Percentiles rank a stretch among this genome's conserved stretches.
phyloP scores from a whole-genome alignment of 2,113 vertebrate genomes.

The Hippocampus barbouri region DNA sequence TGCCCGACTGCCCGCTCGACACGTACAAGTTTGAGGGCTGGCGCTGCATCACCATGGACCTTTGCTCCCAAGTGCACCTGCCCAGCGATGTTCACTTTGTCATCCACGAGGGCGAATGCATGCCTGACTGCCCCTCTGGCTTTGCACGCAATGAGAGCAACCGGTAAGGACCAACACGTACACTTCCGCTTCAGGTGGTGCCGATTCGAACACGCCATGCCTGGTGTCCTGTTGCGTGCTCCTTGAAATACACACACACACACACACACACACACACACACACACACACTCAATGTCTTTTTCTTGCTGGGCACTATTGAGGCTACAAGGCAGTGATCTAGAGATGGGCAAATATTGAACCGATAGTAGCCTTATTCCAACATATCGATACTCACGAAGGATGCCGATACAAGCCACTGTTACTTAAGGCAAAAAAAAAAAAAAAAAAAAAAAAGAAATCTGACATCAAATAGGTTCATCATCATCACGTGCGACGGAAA shows the following conservation, averaged over 20 bases:
- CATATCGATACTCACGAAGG: too few species aligned
- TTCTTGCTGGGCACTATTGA: too few species aligned
- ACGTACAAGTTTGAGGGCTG: conserved; percentile 95
- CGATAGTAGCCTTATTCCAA: too few species aligned
- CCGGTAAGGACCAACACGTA: conserved; percentile 71
- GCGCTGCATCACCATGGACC: conserved; percentile 90
- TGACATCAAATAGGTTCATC: too few species aligned
- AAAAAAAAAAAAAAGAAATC: too few species aligned
- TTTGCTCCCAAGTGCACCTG: conserved; percentile 82
- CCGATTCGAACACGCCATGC: conserved; percentile 1
- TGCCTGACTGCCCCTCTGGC: conserved; percentile 90
- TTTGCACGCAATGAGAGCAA: conserved; percentile 87
- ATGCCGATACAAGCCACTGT: too few species aligned
- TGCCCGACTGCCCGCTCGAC: conserved; percentile 82
- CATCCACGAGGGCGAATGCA: conserved; percentile 90
- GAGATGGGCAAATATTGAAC: too few species aligned
- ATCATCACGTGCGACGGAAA: too few species aligned
- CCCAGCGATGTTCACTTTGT: conserved; percentile 81
- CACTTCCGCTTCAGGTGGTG: conserved; percentile 9
- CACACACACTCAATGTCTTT: too few species aligned
- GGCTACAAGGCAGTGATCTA: too few species aligned
- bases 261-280: too few species aligned
- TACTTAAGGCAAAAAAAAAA: too few species aligned
- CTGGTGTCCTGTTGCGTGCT: conserved; percentile 13
- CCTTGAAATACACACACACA: neutral